Percentiles rank a stretch among this genome's conserved stretches.
Conservation (phyloP, 1,140 invertebrate genomes). For the Pentalonia nigronervosa region DNA sequence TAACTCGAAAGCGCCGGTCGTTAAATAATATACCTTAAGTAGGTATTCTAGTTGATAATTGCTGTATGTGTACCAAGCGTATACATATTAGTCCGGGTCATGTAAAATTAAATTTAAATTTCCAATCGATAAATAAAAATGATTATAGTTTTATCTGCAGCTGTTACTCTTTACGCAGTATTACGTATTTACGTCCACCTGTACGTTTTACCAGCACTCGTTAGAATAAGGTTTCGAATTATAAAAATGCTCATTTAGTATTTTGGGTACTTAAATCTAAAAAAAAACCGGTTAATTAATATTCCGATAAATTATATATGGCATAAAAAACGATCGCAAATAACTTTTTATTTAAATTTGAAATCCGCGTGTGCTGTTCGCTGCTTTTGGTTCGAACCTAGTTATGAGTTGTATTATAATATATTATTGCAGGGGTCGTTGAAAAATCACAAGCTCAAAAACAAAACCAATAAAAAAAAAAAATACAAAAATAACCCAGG, state of each 20-base stretch:
- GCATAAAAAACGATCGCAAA: neutral
- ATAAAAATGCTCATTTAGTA: neutral
- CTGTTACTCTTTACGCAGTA: neutral
- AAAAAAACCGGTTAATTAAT: neutral
- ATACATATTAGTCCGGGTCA: neutral
- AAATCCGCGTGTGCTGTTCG: neutral
- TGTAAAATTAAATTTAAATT: neutral
- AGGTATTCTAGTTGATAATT: slow-evolving; percentile 14
- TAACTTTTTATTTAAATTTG: neutral
- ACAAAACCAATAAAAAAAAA: neutral
- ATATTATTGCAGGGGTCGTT: neutral
- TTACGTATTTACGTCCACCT: neutral
- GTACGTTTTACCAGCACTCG: neutral
- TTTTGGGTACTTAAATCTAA: neutral
- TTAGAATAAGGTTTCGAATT: neutral
- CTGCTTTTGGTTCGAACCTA: neutral
- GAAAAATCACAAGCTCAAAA: neutral
- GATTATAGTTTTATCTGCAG: neutral
- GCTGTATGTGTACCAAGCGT: neutral
- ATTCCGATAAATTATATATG: neutral
- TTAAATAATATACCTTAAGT: slow-evolving; percentile 11
- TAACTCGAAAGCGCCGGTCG: neutral
- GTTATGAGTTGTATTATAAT: neutral
- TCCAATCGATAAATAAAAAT: neutral
- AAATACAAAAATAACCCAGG: neutral